A percentile compares a stretch with the other conserved stretches of the same genome.
Evolutionary conservation across 2,113 vertebrate genomes (phyloP).

Genomic region (Syngnathus floridae): DNA sequence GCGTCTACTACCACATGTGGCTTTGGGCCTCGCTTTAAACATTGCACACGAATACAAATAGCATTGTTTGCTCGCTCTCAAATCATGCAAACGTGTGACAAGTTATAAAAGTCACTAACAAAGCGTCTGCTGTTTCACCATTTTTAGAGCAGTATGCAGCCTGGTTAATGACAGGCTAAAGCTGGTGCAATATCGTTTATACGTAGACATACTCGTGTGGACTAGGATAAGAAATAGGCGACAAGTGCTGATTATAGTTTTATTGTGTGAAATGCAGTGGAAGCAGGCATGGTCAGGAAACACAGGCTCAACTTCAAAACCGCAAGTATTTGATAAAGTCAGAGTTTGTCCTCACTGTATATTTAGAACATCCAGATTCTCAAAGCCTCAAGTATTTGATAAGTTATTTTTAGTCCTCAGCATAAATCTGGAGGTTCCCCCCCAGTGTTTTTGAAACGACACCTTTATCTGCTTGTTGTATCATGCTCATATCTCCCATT

Average conservation of each 20-base stretch:
- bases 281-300: neutral
- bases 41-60: constrained; percentile 40
- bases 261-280: constrained; percentile 3
- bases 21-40: constrained; percentile 48
- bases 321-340: constrained; percentile 3
- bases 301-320: neutral
- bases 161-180: constrained; percentile 31
- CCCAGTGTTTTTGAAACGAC: neutral
- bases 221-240: constrained; percentile 15
- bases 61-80: constrained; percentile 36
- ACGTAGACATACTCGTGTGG: neutral
- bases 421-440: neutral
- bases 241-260: constrained; percentile 8
- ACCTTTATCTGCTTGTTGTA: neutral
- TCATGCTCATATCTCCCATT: neutral
- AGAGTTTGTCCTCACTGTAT: neutral
- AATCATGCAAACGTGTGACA: constrained; percentile 33
- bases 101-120: constrained; percentile 12
- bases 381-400: neutral
- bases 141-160: constrained; percentile 16
- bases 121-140: constrained; percentile 5
- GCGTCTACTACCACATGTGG: constrained; percentile 25
- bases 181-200: constrained; percentile 1
- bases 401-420: neutral
- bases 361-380: neutral